phyloP scores from a whole-genome alignment of 1,140 invertebrate species.

The Rhopalosiphum padi region DNA sequence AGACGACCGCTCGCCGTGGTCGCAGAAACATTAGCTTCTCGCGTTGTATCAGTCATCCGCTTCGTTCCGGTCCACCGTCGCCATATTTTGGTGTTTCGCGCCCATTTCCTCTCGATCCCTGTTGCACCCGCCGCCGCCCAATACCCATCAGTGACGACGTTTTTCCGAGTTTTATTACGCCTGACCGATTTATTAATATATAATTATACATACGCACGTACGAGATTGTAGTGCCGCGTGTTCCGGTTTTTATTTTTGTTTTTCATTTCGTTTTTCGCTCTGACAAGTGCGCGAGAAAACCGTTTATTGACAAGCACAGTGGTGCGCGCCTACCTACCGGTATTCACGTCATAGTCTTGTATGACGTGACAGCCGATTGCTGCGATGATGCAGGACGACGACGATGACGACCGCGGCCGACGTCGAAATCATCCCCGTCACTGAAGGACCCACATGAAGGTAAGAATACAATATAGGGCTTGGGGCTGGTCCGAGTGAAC shows the following conservation, averaged over 20 bases:
- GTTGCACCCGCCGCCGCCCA: not conserved
- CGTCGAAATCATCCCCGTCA: not conserved
- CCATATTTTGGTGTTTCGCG: not conserved
- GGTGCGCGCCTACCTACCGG: not conserved
- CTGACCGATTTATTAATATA: not conserved
- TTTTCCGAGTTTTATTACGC: not conserved
- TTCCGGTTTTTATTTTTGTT: not conserved
- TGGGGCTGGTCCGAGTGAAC: not conserved
- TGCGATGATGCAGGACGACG: not conserved
- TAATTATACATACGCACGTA: not conserved
- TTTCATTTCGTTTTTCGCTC: not conserved
- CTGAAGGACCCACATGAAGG: not conserved
- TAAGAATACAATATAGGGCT: not conserved
- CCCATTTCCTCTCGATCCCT: not conserved
- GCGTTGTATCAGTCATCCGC: not conserved
- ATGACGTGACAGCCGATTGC: not conserved
- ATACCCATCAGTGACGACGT: not conserved
- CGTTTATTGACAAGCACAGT: not conserved
- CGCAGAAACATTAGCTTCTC: not conserved
- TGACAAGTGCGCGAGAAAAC: not conserved
- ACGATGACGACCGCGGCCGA: not conserved
- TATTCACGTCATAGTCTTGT: not conserved
- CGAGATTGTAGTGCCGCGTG: not conserved
- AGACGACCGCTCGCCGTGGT: constrained; percentile 40
- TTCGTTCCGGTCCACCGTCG: not conserved